Conservation (phyloP, 2,888 invertebrate genomes). For the Pimpla rufipes region DNA sequence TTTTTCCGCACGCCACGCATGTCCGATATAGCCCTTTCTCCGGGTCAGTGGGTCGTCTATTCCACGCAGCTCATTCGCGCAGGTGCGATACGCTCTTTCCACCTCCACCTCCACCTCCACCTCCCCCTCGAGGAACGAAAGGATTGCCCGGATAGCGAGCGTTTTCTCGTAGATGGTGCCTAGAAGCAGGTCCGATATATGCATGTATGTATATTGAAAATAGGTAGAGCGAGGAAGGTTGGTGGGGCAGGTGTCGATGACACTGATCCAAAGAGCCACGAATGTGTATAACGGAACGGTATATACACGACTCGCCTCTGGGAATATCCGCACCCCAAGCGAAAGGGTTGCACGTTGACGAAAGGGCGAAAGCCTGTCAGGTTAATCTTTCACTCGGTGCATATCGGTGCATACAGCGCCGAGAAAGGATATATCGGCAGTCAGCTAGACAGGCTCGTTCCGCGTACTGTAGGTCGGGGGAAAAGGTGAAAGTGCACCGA, state of each 20-base stretch:
- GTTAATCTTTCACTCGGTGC: slow-evolving; percentile 57
- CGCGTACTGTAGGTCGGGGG: slow-evolving; percentile 29
- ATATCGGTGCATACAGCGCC: slow-evolving; percentile 15
- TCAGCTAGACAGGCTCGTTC: neutral
- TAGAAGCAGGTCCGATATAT: too few species aligned
- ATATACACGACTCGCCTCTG: slow-evolving; percentile 1
- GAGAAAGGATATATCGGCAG: slow-evolving; percentile 45
- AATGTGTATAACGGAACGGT: slow-evolving; percentile 2
- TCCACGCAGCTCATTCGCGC: neutral
- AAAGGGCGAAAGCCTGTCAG: slow-evolving; percentile 53
- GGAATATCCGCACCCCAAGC: slow-evolving; percentile 26
- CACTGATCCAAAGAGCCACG: slow-evolving; percentile 22
- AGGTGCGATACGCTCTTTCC: neutral
- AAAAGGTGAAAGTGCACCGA: slow-evolving; percentile 58
- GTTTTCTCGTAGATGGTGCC: too few species aligned
- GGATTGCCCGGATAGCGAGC: neutral
- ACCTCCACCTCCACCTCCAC: too few species aligned
- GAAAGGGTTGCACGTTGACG: slow-evolving; percentile 46
- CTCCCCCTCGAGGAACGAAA: too few species aligned
- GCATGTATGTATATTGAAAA: neutral
- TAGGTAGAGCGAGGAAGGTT: neutral
- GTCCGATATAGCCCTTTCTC: neutral
- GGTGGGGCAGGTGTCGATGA: slow-evolving; percentile 59
- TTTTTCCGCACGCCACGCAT: neutral
- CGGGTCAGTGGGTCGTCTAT: slow-evolving; percentile 2